phyloP scores from a whole-genome alignment of 2,113 vertebrate genomes.

The Prietella phreatophila region DNA sequence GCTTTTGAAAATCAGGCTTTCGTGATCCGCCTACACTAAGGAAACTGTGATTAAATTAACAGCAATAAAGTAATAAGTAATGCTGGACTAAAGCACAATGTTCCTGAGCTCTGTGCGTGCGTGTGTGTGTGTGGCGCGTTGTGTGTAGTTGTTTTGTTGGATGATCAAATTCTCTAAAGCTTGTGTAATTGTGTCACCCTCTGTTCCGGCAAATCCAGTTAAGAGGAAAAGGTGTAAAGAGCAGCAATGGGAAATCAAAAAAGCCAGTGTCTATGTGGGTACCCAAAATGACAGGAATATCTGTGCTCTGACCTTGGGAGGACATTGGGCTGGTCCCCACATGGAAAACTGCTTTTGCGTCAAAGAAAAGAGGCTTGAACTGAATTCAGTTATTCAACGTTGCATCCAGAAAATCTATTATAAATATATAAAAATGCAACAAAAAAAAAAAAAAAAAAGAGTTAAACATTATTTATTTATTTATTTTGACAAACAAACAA shows the following conservation, averaged over 20 bases:
- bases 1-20: background rate
- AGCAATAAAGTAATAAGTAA: background rate
- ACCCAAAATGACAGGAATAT: background rate
- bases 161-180: constrained; percentile 38
- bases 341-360: background rate
- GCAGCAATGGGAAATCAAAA: constrained; percentile 27
- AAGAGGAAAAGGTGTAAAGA: constrained; percentile 35
- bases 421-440: background rate
- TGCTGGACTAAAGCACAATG: background rate
- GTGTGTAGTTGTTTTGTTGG: constrained; percentile 14
- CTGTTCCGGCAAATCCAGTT: constrained; percentile 52
- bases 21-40: constrained; percentile 3
- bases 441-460: background rate
- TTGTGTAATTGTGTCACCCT: constrained; percentile 27
- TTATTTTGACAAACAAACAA: too few species aligned
- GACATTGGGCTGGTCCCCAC: background rate
- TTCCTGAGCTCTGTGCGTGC: background rate
- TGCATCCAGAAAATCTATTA: background rate
- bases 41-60: constrained; percentile 25
- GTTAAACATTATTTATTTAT: too few species aligned
- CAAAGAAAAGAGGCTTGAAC: background rate
- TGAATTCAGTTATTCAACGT: background rate
- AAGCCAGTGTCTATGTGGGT: background rate
- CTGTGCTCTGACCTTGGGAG: background rate
- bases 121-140: background rate